A percentile compares a stretch with the other conserved stretches of the same genome.
Evolutionary conservation across 2,797 vertebrate species (phyloP).

Genomic region (Cuculus canorus): DNA sequence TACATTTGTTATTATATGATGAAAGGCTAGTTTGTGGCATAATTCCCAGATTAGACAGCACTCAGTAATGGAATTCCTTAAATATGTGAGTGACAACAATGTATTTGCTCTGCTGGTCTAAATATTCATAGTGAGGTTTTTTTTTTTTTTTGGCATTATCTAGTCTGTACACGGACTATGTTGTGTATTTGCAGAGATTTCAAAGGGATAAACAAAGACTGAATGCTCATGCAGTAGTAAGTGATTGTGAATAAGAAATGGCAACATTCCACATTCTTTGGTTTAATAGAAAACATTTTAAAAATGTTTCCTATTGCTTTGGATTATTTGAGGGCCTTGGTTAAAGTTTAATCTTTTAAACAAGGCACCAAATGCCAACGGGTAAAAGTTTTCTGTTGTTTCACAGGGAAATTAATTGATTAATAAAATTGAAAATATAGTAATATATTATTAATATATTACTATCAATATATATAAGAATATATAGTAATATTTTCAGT

Average conservation of each 20-base stretch:
- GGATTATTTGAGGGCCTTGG: background rate
- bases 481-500: too few relatives aligned
- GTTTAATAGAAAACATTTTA: background rate
- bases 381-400: background rate
- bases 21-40: background rate
- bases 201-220: background rate
- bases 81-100: background rate
- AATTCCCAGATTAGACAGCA: conserved; percentile 31
- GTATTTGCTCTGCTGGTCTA: conserved; percentile 20
- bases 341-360: background rate
- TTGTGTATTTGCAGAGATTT: conserved; percentile 23
- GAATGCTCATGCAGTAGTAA: background rate
- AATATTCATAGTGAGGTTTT: conserved; percentile 46
- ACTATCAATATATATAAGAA: too few relatives aligned
- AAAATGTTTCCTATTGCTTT: background rate
- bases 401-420: background rate
- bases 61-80: conserved; percentile 11
- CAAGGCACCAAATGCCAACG: background rate
- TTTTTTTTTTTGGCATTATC: conserved; percentile 41
- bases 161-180: background rate
- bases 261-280: background rate
- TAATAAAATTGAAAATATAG: background rate
- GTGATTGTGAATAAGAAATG: background rate
- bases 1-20: conserved; percentile 26
- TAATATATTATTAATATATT: too few relatives aligned